Base-by-base conservation (phyloP, 2,797 vertebrate genomes). In the Uromys caudimaculatus region DNA sequence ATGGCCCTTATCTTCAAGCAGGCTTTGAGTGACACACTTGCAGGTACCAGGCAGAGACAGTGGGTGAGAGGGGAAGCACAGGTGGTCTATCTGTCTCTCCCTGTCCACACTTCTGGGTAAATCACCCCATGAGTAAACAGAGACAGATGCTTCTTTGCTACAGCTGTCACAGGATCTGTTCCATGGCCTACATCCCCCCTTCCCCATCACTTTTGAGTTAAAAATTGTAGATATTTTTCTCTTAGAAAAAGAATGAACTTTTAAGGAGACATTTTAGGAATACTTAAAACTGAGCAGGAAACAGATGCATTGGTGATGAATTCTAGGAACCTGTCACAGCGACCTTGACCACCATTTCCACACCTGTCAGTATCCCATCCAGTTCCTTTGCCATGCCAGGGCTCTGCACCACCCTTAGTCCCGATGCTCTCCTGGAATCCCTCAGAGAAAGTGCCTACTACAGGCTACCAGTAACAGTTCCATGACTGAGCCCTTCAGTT, bases 401-500 rank as follows among this genome's bases (percentile, higher is more conserved):
- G 19, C 79, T 93, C 78, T 21, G 32, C 13, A 84, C 84, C 41
- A 0, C 44, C 1, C 76, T 62, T 89, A 78, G 96, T 96, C 93
- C 96, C 0, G 13, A 77, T 0, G 0, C 7, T 94, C 19, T 62
- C 44, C n/a, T 60, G 47, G n/a, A 27, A 85, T 58, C 73, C 91
- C 79, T 75, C 17, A 0, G 17, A 1, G 29, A 92, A 0, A 0
- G 69, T 92, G 96, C 91, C 95, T 88, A 96, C 88, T 86, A 32
- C 82, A 86, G 92, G 87, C 91, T 92, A 93, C 44, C 29, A 69
- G 91, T 71, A 97, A 84, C 94, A 97, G 96, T 93, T 81, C 79
- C 78, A 89, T 5, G 4, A 41, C 82, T 0, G 64, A 76, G 95
- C 92, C 95, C 97, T 52, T 93, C 95, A 87, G 71, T 94, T 94